These are phyloP conservation scores for Leucopsar rothschildi DNA, from an alignment of 2,113 vertebrate species.

Conservation along the genomic window DNA sequence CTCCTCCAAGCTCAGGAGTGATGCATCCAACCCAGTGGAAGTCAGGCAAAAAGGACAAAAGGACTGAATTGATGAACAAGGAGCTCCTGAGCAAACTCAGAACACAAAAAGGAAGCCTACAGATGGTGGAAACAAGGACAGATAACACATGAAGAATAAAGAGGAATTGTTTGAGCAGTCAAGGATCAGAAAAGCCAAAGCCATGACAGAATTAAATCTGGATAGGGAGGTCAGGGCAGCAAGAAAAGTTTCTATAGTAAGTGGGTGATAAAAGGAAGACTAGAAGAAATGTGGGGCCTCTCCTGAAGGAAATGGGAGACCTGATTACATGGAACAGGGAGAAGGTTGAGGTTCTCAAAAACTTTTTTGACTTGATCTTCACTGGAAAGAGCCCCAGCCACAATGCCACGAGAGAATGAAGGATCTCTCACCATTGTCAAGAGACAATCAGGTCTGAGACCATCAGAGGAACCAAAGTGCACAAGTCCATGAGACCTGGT, in stretches of 20 bases:
- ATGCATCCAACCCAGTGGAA: background rate
- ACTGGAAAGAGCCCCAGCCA: background rate
- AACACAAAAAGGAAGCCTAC: background rate
- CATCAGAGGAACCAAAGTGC: background rate
- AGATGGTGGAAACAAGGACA: background rate
- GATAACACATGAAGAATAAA: background rate
- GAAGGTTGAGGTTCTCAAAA: background rate
- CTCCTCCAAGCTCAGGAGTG: background rate
- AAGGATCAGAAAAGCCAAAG: background rate
- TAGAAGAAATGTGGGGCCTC: background rate
- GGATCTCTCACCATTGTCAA: no score
- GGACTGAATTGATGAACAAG: background rate
- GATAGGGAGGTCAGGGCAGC: background rate
- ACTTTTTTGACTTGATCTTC: background rate
- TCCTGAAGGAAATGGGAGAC: background rate
- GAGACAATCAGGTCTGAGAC: background rate
- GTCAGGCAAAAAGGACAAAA: background rate
- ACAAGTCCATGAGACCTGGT: background rate
- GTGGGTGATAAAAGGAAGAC: background rate
- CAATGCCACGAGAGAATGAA: background rate
- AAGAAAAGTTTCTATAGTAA: background rate
- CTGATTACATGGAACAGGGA: background rate
- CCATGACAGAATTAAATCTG: background rate
- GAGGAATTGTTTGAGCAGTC: background rate
- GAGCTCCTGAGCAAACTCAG: background rate